These are phyloP conservation scores for Amiota mariae DNA, from an alignment of 2,888 invertebrate species.

Conservation along the genomic window DNA sequence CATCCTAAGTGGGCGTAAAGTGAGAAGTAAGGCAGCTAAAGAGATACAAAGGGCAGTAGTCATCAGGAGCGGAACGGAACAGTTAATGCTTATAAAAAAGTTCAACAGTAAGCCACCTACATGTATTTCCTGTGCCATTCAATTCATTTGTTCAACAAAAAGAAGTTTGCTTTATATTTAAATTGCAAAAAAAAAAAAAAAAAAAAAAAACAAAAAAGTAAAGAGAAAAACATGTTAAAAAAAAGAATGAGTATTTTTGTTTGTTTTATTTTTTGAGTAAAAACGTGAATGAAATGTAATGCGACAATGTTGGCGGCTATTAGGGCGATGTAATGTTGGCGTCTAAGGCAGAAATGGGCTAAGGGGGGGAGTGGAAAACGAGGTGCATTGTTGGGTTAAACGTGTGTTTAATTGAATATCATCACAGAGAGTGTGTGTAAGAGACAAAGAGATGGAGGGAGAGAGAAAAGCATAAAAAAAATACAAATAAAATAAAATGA, in stretches of 20 bases:
- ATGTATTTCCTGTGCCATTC: constrained; percentile 32
- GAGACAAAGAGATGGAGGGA: constrained; percentile 45
- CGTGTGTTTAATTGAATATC: constrained; percentile 2
- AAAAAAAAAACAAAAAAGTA: constrained; percentile 45
- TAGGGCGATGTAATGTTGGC: constrained; percentile 21
- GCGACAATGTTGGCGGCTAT: neutral
- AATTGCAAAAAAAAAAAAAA: constrained; percentile 55
- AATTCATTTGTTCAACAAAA: constrained; percentile 49
- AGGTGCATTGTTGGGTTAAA: no score
- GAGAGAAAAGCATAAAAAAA: neutral
- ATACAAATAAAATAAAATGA: neutral
- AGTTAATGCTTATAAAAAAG: constrained; percentile 4
- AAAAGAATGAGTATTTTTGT: neutral
- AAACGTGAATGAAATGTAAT: constrained; percentile 29
- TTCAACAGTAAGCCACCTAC: constrained; percentile 23
- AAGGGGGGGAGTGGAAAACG: no score
- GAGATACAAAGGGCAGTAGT: no score
- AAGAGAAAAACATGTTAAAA: constrained; percentile 25
- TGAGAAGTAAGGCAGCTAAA: no score
- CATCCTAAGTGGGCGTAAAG: no score
- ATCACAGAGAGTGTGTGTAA: constrained; percentile 50
- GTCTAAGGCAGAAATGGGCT: no score
- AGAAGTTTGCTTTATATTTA: no score
- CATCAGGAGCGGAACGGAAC: neutral
- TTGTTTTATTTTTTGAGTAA: neutral